These are phyloP conservation scores for Silurus asotus DNA, from an alignment of 2,113 vertebrate species.

Conservation along the genomic window DNA sequence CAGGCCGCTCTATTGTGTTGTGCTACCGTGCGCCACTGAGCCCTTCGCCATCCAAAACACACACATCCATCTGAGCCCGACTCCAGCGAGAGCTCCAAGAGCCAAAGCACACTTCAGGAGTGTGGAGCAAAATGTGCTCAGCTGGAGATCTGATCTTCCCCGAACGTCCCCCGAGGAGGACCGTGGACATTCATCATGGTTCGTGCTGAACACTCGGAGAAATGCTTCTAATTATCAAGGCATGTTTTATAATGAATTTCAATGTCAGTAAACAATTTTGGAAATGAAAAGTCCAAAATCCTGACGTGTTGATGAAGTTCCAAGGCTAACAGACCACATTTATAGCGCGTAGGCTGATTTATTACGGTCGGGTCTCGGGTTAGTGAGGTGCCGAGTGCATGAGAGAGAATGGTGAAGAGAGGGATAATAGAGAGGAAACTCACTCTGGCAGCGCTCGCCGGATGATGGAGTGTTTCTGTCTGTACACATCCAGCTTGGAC, in stretches of 20 bases:
- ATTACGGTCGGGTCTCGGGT: constrained; percentile 17
- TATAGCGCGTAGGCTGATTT: neutral
- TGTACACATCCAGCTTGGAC: constrained; percentile 92
- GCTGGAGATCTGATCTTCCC: constrained; percentile 6
- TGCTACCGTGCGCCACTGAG: constrained; percentile 41
- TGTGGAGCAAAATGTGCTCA: constrained; percentile 21
- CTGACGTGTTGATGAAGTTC: neutral
- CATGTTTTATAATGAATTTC: neutral
- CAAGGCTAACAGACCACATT: neutral
- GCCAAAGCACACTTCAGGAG: constrained; percentile 44
- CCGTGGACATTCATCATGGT: neutral
- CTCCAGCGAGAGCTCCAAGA: constrained; percentile 20
- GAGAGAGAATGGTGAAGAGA: neutral
- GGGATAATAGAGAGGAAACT: constrained; percentile 64
- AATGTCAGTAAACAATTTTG: neutral
- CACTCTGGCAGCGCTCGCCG: constrained; percentile 89
- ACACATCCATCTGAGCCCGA: constrained; percentile 36
- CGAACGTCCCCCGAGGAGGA: neutral
- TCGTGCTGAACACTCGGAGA: neutral
- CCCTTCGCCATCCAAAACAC: constrained; percentile 46
- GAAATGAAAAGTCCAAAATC: neutral
- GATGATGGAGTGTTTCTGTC: constrained; percentile 95
- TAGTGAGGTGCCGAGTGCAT: neutral
- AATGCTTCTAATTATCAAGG: neutral
- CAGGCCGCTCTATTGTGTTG: constrained; percentile 34